Evolutionary conservation across 2,888 invertebrate genomes (phyloP).

Genomic region (Psococerastis gibbosa): DNA sequence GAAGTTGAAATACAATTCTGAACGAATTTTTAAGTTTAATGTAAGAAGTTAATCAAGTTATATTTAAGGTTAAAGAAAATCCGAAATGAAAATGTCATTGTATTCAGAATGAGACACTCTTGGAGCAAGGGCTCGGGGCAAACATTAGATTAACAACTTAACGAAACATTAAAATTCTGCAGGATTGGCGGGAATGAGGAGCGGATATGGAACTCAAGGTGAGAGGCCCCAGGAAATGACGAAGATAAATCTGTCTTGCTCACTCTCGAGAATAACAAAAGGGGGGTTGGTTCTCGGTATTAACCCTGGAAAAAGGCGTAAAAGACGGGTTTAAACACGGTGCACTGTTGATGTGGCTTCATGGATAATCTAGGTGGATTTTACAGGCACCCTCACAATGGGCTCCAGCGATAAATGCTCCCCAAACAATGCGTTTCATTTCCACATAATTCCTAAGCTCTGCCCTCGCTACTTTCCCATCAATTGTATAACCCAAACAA

Average conservation of each 20-base stretch:
- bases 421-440: not conserved
- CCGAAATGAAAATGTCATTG: no score
- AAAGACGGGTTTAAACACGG: no score
- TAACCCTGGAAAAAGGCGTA: not conserved
- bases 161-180: constrained; percentile 10
- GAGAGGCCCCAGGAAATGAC: constrained; percentile 8
- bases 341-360: not conserved
- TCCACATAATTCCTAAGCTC: not conserved
- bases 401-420: not conserved
- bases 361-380: not conserved
- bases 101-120: not conserved
- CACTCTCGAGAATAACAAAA: constrained; percentile 9
- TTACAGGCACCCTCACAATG: not conserved
- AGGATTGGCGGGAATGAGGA: constrained; percentile 5
- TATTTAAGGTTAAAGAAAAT: no score
- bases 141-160: constrained; percentile 4
- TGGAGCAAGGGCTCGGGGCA: not conserved
- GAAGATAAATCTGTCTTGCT: constrained; percentile 9
- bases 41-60: no score
- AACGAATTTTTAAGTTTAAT: no score
- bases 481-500: no score
- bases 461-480: no score
- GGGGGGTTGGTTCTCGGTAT: not conserved
- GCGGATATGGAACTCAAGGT: constrained; percentile 10
- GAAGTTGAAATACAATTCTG: no score